Percentiles rank a stretch among this genome's conserved stretches.
Conservation (phyloP, 2,113 vertebrate genomes). For the Dromas ardeola region DNA sequence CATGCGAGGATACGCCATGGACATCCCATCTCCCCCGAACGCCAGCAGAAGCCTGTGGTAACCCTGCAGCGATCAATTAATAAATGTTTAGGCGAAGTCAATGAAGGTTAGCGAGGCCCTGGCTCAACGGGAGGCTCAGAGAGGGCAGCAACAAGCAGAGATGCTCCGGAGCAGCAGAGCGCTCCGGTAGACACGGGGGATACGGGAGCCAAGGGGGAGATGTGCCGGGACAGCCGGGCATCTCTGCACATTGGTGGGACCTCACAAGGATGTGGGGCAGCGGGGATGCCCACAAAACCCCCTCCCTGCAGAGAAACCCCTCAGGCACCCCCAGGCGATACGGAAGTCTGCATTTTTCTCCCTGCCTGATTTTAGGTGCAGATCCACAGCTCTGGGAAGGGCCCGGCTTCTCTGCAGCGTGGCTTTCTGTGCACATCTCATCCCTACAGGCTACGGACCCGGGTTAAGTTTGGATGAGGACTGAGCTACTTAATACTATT, state of each 20-base stretch:
- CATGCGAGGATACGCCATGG: slow-evolving; percentile 2
- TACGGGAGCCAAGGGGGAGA: not conserved
- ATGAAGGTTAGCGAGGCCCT: not conserved
- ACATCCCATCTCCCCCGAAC: not conserved
- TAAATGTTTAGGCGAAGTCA: not conserved
- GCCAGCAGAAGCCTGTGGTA: not conserved
- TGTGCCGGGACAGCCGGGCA: rapidly evolving
- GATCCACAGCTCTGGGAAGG: not conserved
- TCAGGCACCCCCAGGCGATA: not conserved
- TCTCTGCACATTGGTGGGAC: not conserved
- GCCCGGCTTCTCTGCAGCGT: not conserved
- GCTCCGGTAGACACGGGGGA: rapidly evolving
- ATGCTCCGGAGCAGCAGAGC: rapidly evolving
- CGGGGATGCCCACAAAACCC: not conserved
- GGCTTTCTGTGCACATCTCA: not conserved
- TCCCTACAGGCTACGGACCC: not conserved
- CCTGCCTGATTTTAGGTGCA: not conserved
- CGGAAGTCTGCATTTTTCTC: not conserved
- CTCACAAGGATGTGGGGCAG: not conserved
- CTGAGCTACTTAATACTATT: not conserved
- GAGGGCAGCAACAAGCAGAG: not conserved
- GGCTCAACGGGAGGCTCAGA: not conserved
- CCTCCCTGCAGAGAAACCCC: not conserved
- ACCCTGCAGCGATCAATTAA: slow-evolving; percentile 17
- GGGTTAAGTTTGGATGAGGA: not conserved